Conservation (phyloP, 2,888 invertebrate species). For the Leptopilina drosophilae region DNA sequence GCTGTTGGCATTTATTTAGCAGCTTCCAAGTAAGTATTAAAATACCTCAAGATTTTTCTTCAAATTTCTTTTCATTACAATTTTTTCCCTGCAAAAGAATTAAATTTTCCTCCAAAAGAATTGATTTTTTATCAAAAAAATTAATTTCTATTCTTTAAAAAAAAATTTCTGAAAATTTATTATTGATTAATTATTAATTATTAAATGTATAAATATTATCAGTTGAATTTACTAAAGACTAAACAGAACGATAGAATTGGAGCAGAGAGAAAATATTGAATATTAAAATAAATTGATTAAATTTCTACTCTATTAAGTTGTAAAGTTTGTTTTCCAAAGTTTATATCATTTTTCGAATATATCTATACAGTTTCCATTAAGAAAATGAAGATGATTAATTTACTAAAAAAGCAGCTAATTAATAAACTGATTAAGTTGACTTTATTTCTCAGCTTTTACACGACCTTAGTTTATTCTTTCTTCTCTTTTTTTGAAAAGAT, state of each 20-base stretch:
- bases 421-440: background rate
- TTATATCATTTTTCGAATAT: background rate
- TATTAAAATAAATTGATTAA: background rate
- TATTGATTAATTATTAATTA: too few relatives aligned
- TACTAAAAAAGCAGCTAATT: background rate
- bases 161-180: too few relatives aligned
- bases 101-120: too few relatives aligned
- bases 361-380: background rate
- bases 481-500: background rate
- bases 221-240: too few relatives aligned
- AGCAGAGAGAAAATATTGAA: too few relatives aligned
- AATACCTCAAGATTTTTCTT: background rate
- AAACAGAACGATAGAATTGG: too few relatives aligned
- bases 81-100: too few relatives aligned
- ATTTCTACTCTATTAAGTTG: background rate
- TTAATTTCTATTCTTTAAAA: too few relatives aligned
- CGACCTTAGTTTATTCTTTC: background rate
- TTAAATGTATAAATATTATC: too few relatives aligned
- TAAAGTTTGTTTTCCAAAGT: background rate
- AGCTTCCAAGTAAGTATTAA: constrained; percentile 83
- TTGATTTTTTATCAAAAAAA: too few relatives aligned
- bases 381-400: constrained; percentile 8
- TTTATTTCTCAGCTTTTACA: background rate
- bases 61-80: too few relatives aligned
- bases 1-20: constrained; percentile 86